Conservation (phyloP, 2,888 invertebrate species). For the Priocnemis perturbator region DNA sequence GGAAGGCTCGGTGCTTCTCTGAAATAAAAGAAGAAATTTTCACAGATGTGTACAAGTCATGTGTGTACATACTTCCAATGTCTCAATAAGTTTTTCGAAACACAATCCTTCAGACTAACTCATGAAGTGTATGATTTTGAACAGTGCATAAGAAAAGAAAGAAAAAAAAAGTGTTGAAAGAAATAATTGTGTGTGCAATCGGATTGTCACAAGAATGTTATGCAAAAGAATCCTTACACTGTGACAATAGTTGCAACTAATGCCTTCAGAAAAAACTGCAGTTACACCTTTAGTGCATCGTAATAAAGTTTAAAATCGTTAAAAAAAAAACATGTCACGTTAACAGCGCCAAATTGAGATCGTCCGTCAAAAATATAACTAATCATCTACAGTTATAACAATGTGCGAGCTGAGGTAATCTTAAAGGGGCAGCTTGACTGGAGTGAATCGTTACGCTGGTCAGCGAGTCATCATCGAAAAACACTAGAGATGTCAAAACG, state of each 20-base stretch:
- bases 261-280: constrained; percentile 47
- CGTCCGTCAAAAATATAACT: constrained; percentile 30
- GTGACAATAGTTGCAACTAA: constrained; percentile 42
- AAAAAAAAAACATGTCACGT: constrained; percentile 25
- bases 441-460: constrained; percentile 24
- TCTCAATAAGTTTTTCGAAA: constrained; percentile 30
- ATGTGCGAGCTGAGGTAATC: constrained; percentile 34
- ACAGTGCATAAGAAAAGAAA: constrained; percentile 25
- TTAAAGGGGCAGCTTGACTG: constrained; percentile 25
- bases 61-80: constrained; percentile 35
- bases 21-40: constrained; percentile 32
- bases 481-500: constrained; percentile 36
- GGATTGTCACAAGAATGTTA: constrained; percentile 23
- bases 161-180: constrained; percentile 19
- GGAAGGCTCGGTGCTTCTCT: constrained; percentile 21
- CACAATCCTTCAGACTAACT: constrained; percentile 22
- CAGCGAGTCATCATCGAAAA: constrained; percentile 38
- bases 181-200: constrained; percentile 29
- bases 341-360: constrained; percentile 45
- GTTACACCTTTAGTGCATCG: constrained; percentile 39
- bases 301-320: constrained; percentile 40
- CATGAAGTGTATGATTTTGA: constrained; percentile 19
- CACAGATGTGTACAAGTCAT: constrained; percentile 36
- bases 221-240: constrained; percentile 28
- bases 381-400: constrained; percentile 29